Evolutionary conservation across 2,113 vertebrate genomes (phyloP).

Genomic region (Arvicanthis niloticus): DNA sequence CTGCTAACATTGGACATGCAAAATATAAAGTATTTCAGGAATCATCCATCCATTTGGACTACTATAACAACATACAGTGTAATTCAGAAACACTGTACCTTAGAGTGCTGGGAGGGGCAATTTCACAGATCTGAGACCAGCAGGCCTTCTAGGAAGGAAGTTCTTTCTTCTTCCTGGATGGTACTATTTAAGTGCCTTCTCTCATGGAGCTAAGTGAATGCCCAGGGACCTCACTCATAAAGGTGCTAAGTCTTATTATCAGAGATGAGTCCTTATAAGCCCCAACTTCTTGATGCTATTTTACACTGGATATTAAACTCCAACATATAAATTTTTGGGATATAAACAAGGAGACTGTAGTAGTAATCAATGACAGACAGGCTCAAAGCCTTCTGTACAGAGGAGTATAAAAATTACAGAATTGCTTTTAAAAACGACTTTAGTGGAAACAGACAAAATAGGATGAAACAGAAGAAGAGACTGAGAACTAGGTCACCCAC

Average conservation of each 20-base stretch:
- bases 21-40: background rate
- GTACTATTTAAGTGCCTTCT: background rate
- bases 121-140: background rate
- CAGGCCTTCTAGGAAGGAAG: background rate
- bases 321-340: background rate
- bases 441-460: background rate
- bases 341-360: background rate
- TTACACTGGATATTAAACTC: background rate
- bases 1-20: background rate
- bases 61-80: background rate
- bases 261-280: background rate
- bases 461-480: background rate
- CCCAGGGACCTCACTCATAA: background rate
- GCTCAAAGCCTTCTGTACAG: background rate
- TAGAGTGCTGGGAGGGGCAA: background rate
- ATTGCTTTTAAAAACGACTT: background rate
- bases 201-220: background rate
- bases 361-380: conserved; percentile 10
- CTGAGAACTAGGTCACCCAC: background rate
- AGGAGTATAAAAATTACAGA: background rate
- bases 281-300: background rate
- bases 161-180: background rate
- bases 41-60: background rate
- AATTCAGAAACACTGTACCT: background rate
- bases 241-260: background rate